These are phyloP conservation scores for Vanacampus margaritifer DNA, from an alignment of 2,113 vertebrate species.

Conservation along the genomic window DNA sequence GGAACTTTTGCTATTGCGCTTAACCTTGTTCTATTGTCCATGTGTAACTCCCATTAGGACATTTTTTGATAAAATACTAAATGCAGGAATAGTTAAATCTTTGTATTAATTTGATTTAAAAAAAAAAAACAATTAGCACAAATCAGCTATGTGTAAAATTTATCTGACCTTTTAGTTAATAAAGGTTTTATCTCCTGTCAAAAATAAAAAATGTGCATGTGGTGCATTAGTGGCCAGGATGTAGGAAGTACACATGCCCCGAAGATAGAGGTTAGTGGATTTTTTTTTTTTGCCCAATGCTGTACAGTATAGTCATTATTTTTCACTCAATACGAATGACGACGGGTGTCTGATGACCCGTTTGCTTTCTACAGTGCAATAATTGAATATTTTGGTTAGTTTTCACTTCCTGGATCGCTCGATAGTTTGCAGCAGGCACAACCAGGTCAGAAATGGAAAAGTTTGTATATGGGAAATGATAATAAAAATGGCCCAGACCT, in stretches of 20 bases:
- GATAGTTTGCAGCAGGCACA: conserved; percentile 24
- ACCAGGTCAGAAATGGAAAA: conserved; percentile 32
- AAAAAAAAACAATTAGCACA: too few relatives aligned
- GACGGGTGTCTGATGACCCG: conserved; percentile 29
- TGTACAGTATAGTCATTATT: conserved; percentile 47
- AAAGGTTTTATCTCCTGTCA: neutral
- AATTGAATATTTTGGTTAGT: conserved; percentile 26
- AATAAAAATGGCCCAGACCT: neutral
- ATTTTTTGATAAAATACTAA: neutral
- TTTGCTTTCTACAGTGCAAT: conserved; percentile 29
- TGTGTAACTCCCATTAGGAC: neutral
- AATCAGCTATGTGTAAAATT: neutral
- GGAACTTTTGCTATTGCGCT: neutral
- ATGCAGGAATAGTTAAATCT: neutral
- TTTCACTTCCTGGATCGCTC: conserved; percentile 41
- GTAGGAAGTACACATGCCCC: conserved; percentile 32
- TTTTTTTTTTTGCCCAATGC: conserved; percentile 40
- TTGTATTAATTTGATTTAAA: neutral
- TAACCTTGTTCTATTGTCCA: neutral
- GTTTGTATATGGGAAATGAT: neutral
- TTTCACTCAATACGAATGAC: conserved; percentile 48
- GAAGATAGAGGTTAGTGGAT: conserved; percentile 49
- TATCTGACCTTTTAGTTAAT: too few relatives aligned
- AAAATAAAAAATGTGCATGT: conserved; percentile 33
- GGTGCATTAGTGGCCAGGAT: conserved; percentile 31